Percentiles rank a stretch among this genome's conserved stretches.
phyloP scores from a whole-genome alignment of 1,140 invertebrate species.

The Papilio glaucus region DNA sequence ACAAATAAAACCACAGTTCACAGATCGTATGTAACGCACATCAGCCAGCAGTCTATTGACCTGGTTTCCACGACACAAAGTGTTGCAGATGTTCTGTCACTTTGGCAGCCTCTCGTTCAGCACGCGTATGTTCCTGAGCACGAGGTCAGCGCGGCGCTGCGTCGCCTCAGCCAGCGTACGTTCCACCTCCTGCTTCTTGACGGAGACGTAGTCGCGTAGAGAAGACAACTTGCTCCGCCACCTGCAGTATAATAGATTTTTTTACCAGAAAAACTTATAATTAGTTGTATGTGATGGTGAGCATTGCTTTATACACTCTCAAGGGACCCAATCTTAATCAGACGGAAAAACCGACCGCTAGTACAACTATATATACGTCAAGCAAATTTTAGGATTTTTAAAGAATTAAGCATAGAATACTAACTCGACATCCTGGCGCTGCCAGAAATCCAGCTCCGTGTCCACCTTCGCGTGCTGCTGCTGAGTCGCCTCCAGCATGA shows the following conservation, averaged over 20 bases:
- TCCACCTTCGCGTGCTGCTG: constrained; percentile 44
- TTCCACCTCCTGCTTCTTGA: constrained; percentile 34
- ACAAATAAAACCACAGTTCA: too few species aligned
- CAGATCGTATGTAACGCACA: too few species aligned
- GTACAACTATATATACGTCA: too few species aligned
- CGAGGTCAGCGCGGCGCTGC: constrained; percentile 17
- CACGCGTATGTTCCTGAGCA: constrained; percentile 38
- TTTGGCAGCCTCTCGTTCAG: constrained; percentile 41
- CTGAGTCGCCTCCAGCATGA: constrained; percentile 41
- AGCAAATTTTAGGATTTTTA: too few species aligned
- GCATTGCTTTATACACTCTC: too few species aligned
- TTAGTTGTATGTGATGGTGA: too few species aligned
- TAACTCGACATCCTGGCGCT: constrained; percentile 53
- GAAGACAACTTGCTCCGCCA: constrained; percentile 48
- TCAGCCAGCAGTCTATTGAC: too few species aligned
- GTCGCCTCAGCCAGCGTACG: constrained; percentile 37
- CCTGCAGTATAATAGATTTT: constrained; percentile 39
- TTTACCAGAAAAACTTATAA: too few species aligned
- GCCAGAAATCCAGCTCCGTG: constrained; percentile 51
- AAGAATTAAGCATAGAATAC: constrained; percentile 35
- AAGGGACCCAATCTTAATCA: too few species aligned
- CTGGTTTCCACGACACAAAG: too few species aligned
- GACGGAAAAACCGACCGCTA: too few species aligned
- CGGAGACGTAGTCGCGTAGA: constrained; percentile 45
- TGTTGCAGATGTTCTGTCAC: too few species aligned